Conservation (phyloP, 2,113 vertebrate species). For the Phylloscopus trochilus region DNA sequence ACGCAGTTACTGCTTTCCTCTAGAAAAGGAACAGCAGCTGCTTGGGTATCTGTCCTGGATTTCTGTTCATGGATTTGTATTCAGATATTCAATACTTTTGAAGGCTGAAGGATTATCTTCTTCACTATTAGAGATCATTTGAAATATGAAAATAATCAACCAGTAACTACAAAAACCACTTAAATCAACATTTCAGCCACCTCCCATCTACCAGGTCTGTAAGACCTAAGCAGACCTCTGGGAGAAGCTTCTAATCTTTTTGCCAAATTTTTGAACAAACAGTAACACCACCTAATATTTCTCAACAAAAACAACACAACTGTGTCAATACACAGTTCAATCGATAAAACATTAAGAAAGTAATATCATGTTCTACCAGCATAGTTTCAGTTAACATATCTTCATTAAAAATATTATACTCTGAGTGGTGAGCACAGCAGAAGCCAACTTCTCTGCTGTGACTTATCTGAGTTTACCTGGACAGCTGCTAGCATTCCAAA, state of each 20-base stretch:
- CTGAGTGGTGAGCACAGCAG: neutral
- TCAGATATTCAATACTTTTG: neutral
- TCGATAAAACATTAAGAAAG: neutral
- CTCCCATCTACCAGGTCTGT: neutral
- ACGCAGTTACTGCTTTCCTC: neutral
- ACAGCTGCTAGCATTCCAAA: neutral
- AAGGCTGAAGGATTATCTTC: neutral
- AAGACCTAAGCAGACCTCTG: neutral
- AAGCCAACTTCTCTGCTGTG: neutral
- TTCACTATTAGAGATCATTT: neutral
- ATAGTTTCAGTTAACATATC: neutral
- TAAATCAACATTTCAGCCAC: neutral
- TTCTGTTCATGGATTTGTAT: neutral
- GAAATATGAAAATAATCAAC: neutral
- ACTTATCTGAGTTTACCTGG: neutral
- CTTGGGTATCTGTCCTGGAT: neutral
- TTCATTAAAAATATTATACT: neutral
- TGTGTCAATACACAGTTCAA: neutral
- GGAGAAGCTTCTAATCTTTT: neutral
- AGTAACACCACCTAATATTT: neutral
- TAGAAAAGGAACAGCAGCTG: neutral
- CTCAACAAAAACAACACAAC: neutral
- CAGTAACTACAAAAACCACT: neutral
- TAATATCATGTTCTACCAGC: neutral
- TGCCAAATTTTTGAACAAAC: neutral